These are phyloP conservation scores for Ericerus pela DNA, from an alignment of 1,140 invertebrate genomes.

Conservation along the genomic window DNA sequence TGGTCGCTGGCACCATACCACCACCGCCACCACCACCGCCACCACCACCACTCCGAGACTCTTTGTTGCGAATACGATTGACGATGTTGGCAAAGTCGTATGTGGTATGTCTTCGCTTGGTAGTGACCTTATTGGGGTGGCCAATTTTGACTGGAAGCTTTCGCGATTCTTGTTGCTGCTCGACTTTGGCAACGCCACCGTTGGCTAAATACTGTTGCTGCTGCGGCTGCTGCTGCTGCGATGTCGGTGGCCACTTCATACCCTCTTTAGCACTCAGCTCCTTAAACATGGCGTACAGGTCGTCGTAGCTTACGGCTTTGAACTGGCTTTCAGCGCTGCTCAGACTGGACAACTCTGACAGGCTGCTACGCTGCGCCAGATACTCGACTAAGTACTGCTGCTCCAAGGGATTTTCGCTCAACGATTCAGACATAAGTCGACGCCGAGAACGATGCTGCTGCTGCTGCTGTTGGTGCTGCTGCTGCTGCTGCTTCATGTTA, in stretches of 20 bases:
- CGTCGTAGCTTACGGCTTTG: slow-evolving; percentile 24
- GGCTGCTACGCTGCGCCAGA: slow-evolving; percentile 17
- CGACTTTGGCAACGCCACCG: slow-evolving; percentile 7
- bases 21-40: neutral
- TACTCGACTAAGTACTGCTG: slow-evolving; percentile 24
- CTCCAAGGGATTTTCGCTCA: slow-evolving; percentile 24
- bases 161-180: neutral
- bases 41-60: neutral
- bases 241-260: neutral
- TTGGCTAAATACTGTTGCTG: slow-evolving; percentile 9
- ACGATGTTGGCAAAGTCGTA: slow-evolving; percentile 5
- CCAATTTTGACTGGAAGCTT: neutral
- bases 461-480: no score
- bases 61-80: neutral
- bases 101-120: neutral
- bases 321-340: slow-evolving; percentile 1
- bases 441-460: neutral
- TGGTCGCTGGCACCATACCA: neutral
- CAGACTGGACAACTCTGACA: slow-evolving; percentile 10
- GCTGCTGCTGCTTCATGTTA: neutral
- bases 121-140: neutral
- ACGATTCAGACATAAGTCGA: slow-evolving; percentile 19
- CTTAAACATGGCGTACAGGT: slow-evolving; percentile 24
- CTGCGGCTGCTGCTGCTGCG: slow-evolving; percentile 11
- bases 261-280: slow-evolving; percentile 16